Evolutionary conservation across 2,113 vertebrate genomes (phyloP).

Genomic region (Rhagologus leucostigma): DNA sequence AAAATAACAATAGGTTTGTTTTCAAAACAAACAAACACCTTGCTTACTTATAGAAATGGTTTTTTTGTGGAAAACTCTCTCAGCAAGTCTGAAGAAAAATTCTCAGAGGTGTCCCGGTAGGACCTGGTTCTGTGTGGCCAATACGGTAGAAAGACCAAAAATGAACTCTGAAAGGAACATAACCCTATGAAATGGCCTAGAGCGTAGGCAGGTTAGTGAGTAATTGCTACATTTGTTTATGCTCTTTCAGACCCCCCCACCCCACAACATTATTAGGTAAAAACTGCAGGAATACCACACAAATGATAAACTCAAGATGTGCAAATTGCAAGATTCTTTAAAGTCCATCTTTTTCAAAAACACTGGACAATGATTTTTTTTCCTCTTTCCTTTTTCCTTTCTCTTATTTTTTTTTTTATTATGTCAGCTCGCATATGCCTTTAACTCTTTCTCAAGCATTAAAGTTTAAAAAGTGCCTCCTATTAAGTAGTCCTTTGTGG

Average conservation of each 20-base stretch:
- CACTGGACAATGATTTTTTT: slow-evolving; percentile 86
- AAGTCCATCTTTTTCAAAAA: slow-evolving; percentile 90
- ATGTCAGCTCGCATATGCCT: slow-evolving; percentile 82
- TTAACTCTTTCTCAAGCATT: slow-evolving; percentile 74
- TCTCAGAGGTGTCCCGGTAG: slow-evolving; percentile 73
- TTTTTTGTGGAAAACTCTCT: slow-evolving; percentile 74
- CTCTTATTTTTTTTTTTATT: slow-evolving; percentile 68
- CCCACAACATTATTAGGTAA: slow-evolving; percentile 80
- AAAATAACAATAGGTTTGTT: slow-evolving; percentile 65
- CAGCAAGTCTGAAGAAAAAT: slow-evolving; percentile 73
- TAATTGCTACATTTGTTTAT: slow-evolving; percentile 91
- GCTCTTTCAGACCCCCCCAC: slow-evolving; percentile 72
- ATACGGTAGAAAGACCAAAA: slow-evolving; percentile 73
- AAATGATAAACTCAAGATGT: slow-evolving; percentile 91
- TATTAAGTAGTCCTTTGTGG: slow-evolving; percentile 77
- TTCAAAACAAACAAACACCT: slow-evolving; percentile 63
- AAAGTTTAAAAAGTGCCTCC: slow-evolving; percentile 82
- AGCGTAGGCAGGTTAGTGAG: slow-evolving; percentile 84
- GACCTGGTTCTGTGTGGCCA: slow-evolving; percentile 74
- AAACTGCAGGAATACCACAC: slow-evolving; percentile 84
- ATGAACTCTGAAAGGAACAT: slow-evolving; percentile 73
- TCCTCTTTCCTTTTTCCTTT: slow-evolving; percentile 71
- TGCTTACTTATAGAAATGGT: slow-evolving; percentile 69
- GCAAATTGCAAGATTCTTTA: slow-evolving; percentile 98
- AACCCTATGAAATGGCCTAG: slow-evolving; percentile 75